Evolutionary conservation across 37 sponge, comb jelly and placozoan genomes (phyloP), one percentile per base, ranked within the genome.

Genomic region (Chondrilla cf. caribensis): DNA sequence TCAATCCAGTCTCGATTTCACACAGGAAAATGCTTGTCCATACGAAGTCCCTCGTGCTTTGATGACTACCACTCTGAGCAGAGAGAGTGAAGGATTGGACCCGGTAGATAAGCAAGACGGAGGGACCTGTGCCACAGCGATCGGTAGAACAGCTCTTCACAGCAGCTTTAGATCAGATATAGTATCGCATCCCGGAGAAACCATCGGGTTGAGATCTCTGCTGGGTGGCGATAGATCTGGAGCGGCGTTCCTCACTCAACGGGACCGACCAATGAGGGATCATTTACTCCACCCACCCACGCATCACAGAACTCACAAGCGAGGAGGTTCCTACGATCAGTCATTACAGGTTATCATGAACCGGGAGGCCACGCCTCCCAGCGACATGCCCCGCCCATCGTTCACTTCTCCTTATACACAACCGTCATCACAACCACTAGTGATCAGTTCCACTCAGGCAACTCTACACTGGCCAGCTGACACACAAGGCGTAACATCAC

Each of bases 31-130:
- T 40, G 76, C 76, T 37, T 73, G 42, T 36, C 76, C 76, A 37
- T 73, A 73, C 76, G 76, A 73, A 37, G 76, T 73, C n/a, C 76
- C 76, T 21, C 42, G 18, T 21, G 24, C 21, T 15, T 25, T 73
- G 1, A 0, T 39, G 21, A 33, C 35, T 17, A 3, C 68, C 29
- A 3, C 68, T 17, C 35, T 29, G 31, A 67, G 32, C 1, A 28
- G 29, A 62, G 64, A 6, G 22, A 29, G 18, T 7, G 5, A 7
- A 15, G 64, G 6, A 15, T 6, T 5, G 5, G 8, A 6, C 8
- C 64, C 29, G 22, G 29, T 19, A 5, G 15, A n/a, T 9, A 62
- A 62, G 29, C 8, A 19, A 4, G 29, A 7, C 6, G 8, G 18
- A 19, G 22, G 15, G 6, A 19, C 64, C 29, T 19, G 6, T 19